phyloP scores from a whole-genome alignment of 2,888 invertebrate genomes.

The Tridacna crocea region DNA sequence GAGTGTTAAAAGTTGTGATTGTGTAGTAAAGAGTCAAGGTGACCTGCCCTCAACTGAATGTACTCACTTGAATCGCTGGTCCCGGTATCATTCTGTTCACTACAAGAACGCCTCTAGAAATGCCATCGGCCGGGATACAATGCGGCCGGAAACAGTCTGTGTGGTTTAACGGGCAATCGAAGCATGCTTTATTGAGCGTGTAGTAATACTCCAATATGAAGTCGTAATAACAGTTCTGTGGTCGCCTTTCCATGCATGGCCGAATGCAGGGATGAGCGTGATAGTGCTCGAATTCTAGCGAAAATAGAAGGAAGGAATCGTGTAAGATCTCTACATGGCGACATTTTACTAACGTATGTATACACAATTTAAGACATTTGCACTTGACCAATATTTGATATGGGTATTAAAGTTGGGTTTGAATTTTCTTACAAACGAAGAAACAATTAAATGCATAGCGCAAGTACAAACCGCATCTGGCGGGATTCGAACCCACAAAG shows the following conservation, averaged over 20 bases:
- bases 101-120: slow-evolving; percentile 88
- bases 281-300: slow-evolving; percentile 60
- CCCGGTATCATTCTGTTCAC: slow-evolving; percentile 95
- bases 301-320: not conserved
- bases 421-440: no score
- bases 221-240: slow-evolving; percentile 89
- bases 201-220: slow-evolving; percentile 93
- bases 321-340: not conserved
- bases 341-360: no score
- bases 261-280: slow-evolving; percentile 88
- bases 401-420: no score
- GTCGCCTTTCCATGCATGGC: slow-evolving; percentile 87
- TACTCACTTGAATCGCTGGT: slow-evolving; percentile 87
- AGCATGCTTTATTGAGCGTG: slow-evolving; percentile 94
- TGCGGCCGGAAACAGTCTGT: slow-evolving; percentile 91
- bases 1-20: no score
- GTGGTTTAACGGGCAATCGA: slow-evolving; percentile 90
- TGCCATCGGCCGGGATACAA: slow-evolving; percentile 94
- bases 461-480: no score
- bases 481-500: no score
- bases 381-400: no score
- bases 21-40: no score
- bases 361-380: no score
- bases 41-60: slow-evolving; percentile 88
- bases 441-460: no score